Base-by-base conservation (phyloP, 2,113 vertebrate species). In the Eretmochelys imbricata region DNA sequence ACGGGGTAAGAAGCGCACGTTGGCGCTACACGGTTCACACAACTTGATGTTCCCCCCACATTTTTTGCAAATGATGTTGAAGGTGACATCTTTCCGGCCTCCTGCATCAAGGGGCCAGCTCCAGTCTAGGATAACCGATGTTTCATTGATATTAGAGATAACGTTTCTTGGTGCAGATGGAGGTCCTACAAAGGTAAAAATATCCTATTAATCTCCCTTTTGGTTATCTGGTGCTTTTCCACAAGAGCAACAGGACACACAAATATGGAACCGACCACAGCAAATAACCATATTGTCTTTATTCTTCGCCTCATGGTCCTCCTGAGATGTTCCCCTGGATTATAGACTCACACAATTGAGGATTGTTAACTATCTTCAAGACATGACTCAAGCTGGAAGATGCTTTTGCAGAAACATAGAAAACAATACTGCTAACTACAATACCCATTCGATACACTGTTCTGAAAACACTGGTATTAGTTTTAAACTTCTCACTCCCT, bases 81-180 rank as follows among this genome's bases (percentile, higher is more conserved):
- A 99, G 94, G 98, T 99, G 91, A 99, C 89, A 89, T 99, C 99
- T 62, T 99, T 99, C 88, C 99, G 98, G 85, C 99, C 99, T 11
- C 99, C 99, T 0, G 98, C 97, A 97, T 99, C 99, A 95, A 99
- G 99, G 1, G 99, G 99, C 99, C 99, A 99, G 96, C 98, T 99
- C 99, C 99, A 99, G 92, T 99, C 99, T 96, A 99, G 98, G 97
- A 99, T 99, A 6, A 99, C 99, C 0, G 99, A 99, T 0, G 99
- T 99, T 98, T 99, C 99, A 0, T 99, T 99, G 98, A 99, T 99
- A 97, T 99, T 99, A 25, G 99, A 99, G 98, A 99, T 99, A 93
- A 99, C 99, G 8, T 99, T 99, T 80, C 99, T 98, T 4, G 99
- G 99, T 95, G 99, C 98, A 35, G 99, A 99, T 0, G 99, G 99